A percentile compares a stretch with the other conserved stretches of the same genome.
Conservation (phyloP, 2,888 invertebrate species). For the Drosophila kambysellisi region DNA sequence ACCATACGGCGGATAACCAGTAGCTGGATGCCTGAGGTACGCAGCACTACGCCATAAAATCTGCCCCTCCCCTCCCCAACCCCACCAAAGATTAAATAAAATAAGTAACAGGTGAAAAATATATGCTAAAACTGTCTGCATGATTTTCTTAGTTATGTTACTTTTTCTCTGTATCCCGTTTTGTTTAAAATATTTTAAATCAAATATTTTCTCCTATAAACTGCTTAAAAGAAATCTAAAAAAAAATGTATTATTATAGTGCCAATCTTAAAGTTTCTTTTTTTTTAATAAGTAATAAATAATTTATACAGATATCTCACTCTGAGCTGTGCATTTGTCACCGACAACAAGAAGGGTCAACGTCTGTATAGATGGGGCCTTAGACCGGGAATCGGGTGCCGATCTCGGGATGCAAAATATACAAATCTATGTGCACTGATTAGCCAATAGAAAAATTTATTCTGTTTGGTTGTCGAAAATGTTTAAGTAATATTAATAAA, state of each 20-base stretch:
- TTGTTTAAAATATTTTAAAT: neutral
- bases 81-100: neutral
- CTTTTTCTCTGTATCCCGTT: neutral
- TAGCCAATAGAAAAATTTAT: neutral
- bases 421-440: conserved; percentile 29
- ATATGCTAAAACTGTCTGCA: neutral
- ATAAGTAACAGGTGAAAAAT: conserved; percentile 1
- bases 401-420: conserved; percentile 18
- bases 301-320: neutral
- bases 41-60: conserved; percentile 9
- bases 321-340: conserved; percentile 45
- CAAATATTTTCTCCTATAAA: neutral
- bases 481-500: neutral
- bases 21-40: no score
- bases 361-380: conserved; percentile 38
- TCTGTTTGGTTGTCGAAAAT: neutral
- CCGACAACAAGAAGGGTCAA: conserved; percentile 16
- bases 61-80: no score
- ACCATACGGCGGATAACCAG: no score
- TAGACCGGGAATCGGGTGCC: conserved; percentile 23
- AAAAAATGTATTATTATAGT: neutral
- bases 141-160: neutral
- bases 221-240: no score
- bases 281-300: neutral
- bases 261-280: neutral